These are phyloP conservation scores for Chymomyza costata DNA, from an alignment of 1,140 invertebrate species.

Conservation along the genomic window DNA sequence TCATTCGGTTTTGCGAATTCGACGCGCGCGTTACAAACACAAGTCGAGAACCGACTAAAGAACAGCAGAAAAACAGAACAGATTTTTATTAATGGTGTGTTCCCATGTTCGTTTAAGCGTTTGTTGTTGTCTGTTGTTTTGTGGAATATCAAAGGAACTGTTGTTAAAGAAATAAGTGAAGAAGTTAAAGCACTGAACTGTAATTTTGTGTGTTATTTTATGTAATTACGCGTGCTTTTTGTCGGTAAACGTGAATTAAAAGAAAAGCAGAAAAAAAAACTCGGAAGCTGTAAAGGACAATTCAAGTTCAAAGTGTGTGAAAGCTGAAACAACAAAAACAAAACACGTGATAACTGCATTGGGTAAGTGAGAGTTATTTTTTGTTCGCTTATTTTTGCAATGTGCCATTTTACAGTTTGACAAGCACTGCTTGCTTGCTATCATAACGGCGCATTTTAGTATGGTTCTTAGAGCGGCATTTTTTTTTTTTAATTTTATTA, in stretches of 20 bases:
- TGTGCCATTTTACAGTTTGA: constrained; percentile 31
- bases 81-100: constrained; percentile 32
- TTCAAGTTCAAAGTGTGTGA: constrained; percentile 54
- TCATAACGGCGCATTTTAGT: too few species aligned
- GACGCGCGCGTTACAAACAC: constrained; percentile 50
- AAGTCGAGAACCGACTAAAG: constrained; percentile 13
- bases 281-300: constrained; percentile 39
- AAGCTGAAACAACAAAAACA: constrained; percentile 31
- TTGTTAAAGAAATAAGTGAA: constrained; percentile 14
- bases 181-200: constrained; percentile 35
- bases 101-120: constrained; percentile 10
- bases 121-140: constrained; percentile 1
- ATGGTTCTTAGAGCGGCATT: too few species aligned
- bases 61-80: constrained; percentile 27
- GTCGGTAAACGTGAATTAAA: constrained; percentile 7
- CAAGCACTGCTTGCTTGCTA: constrained; percentile 13
- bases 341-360: constrained; percentile 23
- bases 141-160: background rate
- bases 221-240: constrained; percentile 53
- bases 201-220: constrained; percentile 60
- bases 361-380: constrained; percentile 58
- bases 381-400: constrained; percentile 2
- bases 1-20: constrained; percentile 69
- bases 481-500: too few species aligned
- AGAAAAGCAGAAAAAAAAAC: constrained; percentile 15